These are phyloP conservation scores for Mesocricetus auratus DNA, from an alignment of 2,113 vertebrate species.

Conservation along the genomic window DNA sequence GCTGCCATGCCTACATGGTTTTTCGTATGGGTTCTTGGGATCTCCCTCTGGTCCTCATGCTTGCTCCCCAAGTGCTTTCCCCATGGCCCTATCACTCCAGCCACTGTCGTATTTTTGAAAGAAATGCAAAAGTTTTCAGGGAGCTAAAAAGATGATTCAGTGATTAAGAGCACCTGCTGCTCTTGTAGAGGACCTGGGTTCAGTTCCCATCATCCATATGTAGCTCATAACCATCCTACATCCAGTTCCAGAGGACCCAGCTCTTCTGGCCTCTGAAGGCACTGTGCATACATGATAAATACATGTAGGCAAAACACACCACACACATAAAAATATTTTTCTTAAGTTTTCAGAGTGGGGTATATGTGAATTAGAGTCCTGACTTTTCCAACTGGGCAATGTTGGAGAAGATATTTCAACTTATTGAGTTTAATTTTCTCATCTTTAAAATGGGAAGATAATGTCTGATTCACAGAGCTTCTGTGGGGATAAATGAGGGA, in stretches of 20 bases:
- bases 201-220: background rate
- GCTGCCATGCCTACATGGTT: background rate
- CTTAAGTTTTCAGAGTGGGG: background rate
- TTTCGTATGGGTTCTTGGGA: background rate
- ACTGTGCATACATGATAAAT: background rate
- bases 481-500: background rate
- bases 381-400: constrained; percentile 24
- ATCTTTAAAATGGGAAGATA: constrained; percentile 30
- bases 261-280: background rate
- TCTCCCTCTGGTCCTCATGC: background rate
- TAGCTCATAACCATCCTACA: background rate
- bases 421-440: constrained; percentile 31
- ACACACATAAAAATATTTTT: background rate
- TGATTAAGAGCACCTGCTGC: background rate
- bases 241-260: background rate
- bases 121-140: background rate
- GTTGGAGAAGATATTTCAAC: constrained; percentile 11
- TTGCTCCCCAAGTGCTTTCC: background rate
- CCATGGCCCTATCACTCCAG: background rate
- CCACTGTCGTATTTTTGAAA: background rate
- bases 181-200: background rate
- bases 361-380: constrained; percentile 8
- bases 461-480: background rate
- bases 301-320: background rate
- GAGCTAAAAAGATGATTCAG: background rate